Percentiles rank a stretch among this genome's conserved stretches.
phyloP scores from a whole-genome alignment of 2,797 vertebrate species.

The Chrosomus eos region DNA sequence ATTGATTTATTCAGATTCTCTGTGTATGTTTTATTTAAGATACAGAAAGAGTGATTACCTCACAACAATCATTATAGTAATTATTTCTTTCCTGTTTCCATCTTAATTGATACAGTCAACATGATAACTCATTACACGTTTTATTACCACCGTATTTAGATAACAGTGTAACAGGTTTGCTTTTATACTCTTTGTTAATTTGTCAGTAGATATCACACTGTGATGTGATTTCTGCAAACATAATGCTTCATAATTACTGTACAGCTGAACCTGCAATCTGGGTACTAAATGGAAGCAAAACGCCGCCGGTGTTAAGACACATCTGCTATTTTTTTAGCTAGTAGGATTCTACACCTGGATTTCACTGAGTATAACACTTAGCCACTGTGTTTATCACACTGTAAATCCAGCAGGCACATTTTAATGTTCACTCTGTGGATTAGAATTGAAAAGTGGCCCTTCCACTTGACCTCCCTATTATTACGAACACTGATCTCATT shows the following conservation, averaged over 20 bases:
- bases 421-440: constrained; percentile 71
- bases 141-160: constrained; percentile 43
- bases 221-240: constrained; percentile 41
- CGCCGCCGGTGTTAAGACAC: neutral
- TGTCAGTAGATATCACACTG: constrained; percentile 38
- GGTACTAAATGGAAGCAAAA: constrained; percentile 32
- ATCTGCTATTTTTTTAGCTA: constrained; percentile 4
- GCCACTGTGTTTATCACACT: constrained; percentile 36
- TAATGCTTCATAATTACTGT: constrained; percentile 50
- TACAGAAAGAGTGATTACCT: constrained; percentile 32
- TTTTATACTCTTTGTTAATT: constrained; percentile 37
- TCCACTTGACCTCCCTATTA: constrained; percentile 87
- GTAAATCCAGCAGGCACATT: constrained; percentile 43
- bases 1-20: constrained; percentile 19
- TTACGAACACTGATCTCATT: constrained; percentile 85
- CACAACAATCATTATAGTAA: constrained; percentile 26
- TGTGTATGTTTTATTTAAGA: constrained; percentile 3
- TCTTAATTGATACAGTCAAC: constrained; percentile 37
- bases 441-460: constrained; percentile 78
- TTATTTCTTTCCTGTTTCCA: constrained; percentile 24
- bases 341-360: constrained; percentile 23
- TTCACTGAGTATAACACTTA: constrained; percentile 6
- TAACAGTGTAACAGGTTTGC: constrained; percentile 45
- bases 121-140: constrained; percentile 23
- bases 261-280: constrained; percentile 49